Evolutionary conservation across 2,888 invertebrate species (phyloP).

Genomic region (Oscheius myriophilus): DNA sequence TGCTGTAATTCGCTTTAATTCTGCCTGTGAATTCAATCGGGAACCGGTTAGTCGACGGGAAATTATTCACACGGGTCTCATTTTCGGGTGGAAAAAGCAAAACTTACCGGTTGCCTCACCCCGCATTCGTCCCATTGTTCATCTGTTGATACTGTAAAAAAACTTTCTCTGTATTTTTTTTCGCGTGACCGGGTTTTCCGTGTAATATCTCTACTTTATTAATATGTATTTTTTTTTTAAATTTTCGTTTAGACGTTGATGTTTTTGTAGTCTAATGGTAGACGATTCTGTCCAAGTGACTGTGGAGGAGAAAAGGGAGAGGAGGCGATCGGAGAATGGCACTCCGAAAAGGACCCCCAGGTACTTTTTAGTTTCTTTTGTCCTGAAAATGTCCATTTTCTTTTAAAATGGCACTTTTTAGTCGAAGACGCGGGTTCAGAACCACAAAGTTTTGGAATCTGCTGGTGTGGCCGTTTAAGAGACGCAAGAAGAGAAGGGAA

Average conservation of each 20-base stretch:
- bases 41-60: no score
- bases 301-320: no score
- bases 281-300: constrained; percentile 2
- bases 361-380: no score
- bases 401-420: neutral
- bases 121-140: no score
- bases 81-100: no score
- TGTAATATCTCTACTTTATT: neutral
- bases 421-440: constrained; percentile 15
- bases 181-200: neutral
- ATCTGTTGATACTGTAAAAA: neutral
- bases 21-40: no score
- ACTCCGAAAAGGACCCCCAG: no score
- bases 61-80: no score
- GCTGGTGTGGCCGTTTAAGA: constrained; percentile 59
- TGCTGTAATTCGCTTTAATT: no score
- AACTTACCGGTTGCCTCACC: no score
- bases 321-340: no score
- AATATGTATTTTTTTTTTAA: neutral
- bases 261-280: constrained; percentile 12
- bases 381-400: no score
- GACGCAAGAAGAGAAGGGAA: constrained; percentile 14
- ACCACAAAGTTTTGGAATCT: constrained; percentile 62
- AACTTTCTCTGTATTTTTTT: neutral
- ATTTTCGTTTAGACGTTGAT: neutral